Conservation (phyloP, 1,140 invertebrate genomes). For the Diachasma alloeum region DNA sequence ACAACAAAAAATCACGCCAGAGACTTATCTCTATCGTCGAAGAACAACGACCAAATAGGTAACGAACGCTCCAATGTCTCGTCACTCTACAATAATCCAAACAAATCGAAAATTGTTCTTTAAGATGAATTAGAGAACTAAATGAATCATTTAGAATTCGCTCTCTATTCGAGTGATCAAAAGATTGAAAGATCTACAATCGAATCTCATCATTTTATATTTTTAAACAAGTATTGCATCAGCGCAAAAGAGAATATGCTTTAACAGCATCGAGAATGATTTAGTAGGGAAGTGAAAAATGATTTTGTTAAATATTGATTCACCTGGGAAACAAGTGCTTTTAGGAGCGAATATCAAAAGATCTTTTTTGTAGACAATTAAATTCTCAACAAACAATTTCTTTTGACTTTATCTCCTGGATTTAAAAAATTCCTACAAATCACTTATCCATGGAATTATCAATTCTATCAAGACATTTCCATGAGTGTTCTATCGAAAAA, state of each 20-base stretch:
- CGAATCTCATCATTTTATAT: background rate
- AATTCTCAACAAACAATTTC: no score
- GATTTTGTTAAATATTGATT: no score
- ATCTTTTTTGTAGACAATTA: no score
- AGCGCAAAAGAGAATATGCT: background rate
- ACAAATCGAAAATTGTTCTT: background rate
- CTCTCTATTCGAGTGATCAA: background rate
- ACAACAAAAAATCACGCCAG: slow-evolving; percentile 86
- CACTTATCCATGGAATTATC: no score
- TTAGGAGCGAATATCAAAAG: no score
- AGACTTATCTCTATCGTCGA: slow-evolving; percentile 79
- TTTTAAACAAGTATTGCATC: background rate
- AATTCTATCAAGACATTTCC: no score
- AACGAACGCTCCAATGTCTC: slow-evolving; percentile 6
- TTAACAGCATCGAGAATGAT: no score
- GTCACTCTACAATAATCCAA: background rate
- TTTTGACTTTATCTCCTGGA: no score
- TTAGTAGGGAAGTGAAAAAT: no score
- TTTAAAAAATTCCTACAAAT: no score
- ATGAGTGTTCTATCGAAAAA: no score
- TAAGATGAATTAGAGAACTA: background rate
- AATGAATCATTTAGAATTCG: background rate
- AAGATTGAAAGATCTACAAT: background rate
- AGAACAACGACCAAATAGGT: slow-evolving; percentile 56
- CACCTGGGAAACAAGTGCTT: no score